Evolutionary conservation across 2,797 vertebrate species (phyloP).

Genomic region (Fistularia tabacaria): DNA sequence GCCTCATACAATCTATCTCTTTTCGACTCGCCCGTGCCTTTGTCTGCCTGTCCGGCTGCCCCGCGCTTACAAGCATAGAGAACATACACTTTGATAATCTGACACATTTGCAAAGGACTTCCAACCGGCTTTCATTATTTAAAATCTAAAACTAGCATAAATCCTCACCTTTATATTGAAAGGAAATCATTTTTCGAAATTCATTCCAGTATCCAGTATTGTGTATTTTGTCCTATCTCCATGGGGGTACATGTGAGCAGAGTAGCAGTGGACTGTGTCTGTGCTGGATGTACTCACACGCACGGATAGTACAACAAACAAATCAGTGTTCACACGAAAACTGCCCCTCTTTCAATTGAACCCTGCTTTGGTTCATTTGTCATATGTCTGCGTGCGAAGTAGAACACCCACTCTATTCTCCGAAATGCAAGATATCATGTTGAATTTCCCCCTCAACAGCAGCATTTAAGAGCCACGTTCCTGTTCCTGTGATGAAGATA

Average conservation of each 20-base stretch:
- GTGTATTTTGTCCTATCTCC: too few relatives aligned
- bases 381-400: neutral
- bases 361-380: neutral
- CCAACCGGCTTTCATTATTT: constrained; percentile 10
- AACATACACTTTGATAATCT: constrained; percentile 11
- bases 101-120: neutral
- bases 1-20: constrained; percentile 27
- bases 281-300: too few relatives aligned
- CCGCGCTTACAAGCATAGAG: constrained; percentile 15
- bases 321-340: neutral
- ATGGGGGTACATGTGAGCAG: too few relatives aligned
- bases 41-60: constrained; percentile 25
- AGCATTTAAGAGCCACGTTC: too few relatives aligned
- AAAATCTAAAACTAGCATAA: constrained; percentile 4
- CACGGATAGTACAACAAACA: too few relatives aligned
- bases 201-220: too few relatives aligned
- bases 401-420: neutral
- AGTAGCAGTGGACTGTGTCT: too few relatives aligned
- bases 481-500: too few relatives aligned
- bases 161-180: neutral
- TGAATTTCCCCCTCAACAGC: too few relatives aligned
- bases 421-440: too few relatives aligned
- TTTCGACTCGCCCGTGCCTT: constrained; percentile 20
- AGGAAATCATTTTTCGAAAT: constrained; percentile 3
- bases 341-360: neutral